Conservation (phyloP, 2,888 invertebrate species). For the Silvanus unidentatus region DNA sequence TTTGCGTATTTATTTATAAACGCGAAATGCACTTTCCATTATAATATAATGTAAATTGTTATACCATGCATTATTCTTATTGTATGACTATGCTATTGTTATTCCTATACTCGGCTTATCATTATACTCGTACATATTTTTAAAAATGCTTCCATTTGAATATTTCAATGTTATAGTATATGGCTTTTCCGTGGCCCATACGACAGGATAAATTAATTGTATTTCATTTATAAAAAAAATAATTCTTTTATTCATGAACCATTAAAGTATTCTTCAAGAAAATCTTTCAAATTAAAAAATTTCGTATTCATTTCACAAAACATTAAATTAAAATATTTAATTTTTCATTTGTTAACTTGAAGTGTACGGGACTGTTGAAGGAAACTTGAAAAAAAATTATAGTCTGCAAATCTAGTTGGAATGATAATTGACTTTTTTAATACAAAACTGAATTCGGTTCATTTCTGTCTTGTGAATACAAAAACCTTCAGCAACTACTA, state of each 20-base stretch:
- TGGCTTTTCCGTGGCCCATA: no score
- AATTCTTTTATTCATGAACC: not conserved
- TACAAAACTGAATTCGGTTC: constrained; percentile 26
- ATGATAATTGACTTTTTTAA: constrained; percentile 32
- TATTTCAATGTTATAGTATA: no score
- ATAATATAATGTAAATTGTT: not conserved
- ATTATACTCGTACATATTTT: no score
- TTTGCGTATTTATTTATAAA: constrained; percentile 22
- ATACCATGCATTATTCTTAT: not conserved
- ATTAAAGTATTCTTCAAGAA: not conserved
- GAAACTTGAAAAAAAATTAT: constrained; percentile 13
- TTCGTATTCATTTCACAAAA: constrained; percentile 19
- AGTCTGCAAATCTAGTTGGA: constrained; percentile 19
- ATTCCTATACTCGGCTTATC: no score
- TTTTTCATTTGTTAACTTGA: constrained; percentile 24
- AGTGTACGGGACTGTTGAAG: not conserved
- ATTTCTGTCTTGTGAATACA: constrained; percentile 20
- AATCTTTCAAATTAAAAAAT: not conserved
- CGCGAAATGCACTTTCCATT: constrained; percentile 5
- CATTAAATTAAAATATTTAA: constrained; percentile 32
- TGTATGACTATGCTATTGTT: no score
- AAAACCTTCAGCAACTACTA: constrained; percentile 17
- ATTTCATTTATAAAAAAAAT: not conserved
- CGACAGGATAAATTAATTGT: not conserved
- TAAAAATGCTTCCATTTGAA: no score